Conservation (phyloP, 2,888 invertebrate genomes). For the Caenorhabditis drosophilae region DNA sequence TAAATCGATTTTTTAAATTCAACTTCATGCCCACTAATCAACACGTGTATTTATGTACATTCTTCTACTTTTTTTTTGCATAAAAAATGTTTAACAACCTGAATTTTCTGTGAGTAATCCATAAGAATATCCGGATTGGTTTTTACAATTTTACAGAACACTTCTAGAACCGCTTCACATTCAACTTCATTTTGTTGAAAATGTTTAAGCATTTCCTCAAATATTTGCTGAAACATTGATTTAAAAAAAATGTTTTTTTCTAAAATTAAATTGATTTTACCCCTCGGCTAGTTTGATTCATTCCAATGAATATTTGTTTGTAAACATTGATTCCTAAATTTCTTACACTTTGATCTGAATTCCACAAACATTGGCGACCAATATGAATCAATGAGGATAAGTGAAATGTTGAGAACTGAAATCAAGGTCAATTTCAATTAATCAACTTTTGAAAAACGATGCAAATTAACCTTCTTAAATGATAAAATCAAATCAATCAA, state of each 20-base stretch:
- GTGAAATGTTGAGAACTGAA: conserved; percentile 14
- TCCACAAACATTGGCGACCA: conserved; percentile 22
- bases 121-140: conserved; percentile 9
- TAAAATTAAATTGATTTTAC: too few species aligned
- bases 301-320: conserved; percentile 19
- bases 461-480: neutral
- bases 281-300: conserved; percentile 5
- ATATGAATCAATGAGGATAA: conserved; percentile 20
- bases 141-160: conserved; percentile 21
- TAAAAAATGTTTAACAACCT: conserved; percentile 10
- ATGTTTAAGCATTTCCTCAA: conserved; percentile 26
- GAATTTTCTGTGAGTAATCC: conserved; percentile 17
- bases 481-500: conserved; percentile 11
- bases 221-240: conserved; percentile 9
- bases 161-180: conserved; percentile 26
- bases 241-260: too few species aligned
- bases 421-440: neutral
- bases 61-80: too few species aligned
- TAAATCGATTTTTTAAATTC: neutral
- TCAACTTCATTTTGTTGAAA: conserved; percentile 21
- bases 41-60: neutral
- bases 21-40: neutral
- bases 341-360: conserved; percentile 9
- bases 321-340: conserved; percentile 16
- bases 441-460: neutral